Base-by-base conservation (phyloP, 2,888 invertebrate species). In the Epinotia brunnichana region DNA sequence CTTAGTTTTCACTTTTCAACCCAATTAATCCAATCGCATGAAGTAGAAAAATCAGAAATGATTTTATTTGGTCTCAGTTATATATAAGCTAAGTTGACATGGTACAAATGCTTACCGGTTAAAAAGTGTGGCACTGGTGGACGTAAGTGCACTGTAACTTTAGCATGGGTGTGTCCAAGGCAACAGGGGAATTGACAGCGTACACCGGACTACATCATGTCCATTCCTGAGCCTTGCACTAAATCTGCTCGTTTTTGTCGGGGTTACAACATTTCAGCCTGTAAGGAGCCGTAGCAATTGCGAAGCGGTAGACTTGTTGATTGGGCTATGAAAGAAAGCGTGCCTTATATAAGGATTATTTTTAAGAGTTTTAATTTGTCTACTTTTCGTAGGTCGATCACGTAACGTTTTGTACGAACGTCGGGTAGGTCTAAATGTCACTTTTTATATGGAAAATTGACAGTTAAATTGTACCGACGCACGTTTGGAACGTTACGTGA, bases 81-180 rank as follows among this genome's bases (percentile, higher is more conserved):
- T 9, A 9, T 35, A 35, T 9, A 9, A 9, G 35, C 35, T 35
- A 35, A 35, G 35, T 7, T 44, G 15, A 1, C 4, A 4, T 44
- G 44, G 15, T 5, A 4, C n/a, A 48, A 48, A 15, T 44, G 15
- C 15, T 15, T 3, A 44, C 44, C 3, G 3, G 4, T 15, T 44
- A 15, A 15, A 15, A 5, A 48, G 48, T 48, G 48, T 7, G 39
- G 39, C 64, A 54, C 71, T 72, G 71, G 39, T 51, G 19, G 24
- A 62, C 3, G 11, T 68, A 56, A 51, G 19, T 51, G 56, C 15
- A 10, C 72, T 72, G 39, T 57, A 62, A 56, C 48, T 61, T 61
- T 72, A 68, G 62, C 68, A 68, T 90, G 89, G 91, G 91, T 87
- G 91, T 90, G 91, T 83, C 87, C 88, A 86, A 87, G 84, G 89